Base-by-base conservation (phyloP, 2,113 vertebrate genomes). In the Origma solitaria region DNA sequence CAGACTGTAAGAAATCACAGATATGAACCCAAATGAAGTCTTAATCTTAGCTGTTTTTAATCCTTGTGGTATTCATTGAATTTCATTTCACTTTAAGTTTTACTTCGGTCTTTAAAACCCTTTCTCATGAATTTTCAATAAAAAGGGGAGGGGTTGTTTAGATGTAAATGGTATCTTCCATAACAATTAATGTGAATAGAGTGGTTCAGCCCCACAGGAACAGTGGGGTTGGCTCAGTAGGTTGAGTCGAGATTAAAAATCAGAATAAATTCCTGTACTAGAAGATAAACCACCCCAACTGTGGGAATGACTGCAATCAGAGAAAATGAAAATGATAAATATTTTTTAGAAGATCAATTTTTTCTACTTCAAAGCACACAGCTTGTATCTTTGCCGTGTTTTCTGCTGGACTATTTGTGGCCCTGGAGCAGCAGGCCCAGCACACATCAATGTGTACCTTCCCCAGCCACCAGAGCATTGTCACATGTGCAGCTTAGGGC, bases 401-500 rank as follows among this genome's bases (percentile, higher is more conserved):
- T 35, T 9, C 2, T 22, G 35, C 1, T 45, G 58, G 22, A 10
- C 66, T 28, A 10, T 22, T 20, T 54, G 45, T 6, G 38, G 30
- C 33, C 51, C 76, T 28, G 80, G 14, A 60, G 71, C 92, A 51
- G 3, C 4, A 54, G 30, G 82, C 40, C 40, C 58, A 31, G 65
- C 73, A 61, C 42, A 10, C n/a, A 24, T 11, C 30, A 73, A 28
- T 1, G 33, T 37, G 69, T 25, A 82, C 84, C 88, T 85, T 25
- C 35, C 35, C 70, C 87, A 84, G 78, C 42, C 86, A 24, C n/a
- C 72, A 58, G 70, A 82, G 85, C 42, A 20, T 17, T 62, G 86
- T 30, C 86, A 83, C 96, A 24, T 65, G 80, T 33, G 86, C 90
- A 86, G 88, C 90, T 90, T 58, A 90, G 65, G 90, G 92, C 54